Conservation (phyloP, 2,888 invertebrate genomes). For the Apamea monoglypha region DNA sequence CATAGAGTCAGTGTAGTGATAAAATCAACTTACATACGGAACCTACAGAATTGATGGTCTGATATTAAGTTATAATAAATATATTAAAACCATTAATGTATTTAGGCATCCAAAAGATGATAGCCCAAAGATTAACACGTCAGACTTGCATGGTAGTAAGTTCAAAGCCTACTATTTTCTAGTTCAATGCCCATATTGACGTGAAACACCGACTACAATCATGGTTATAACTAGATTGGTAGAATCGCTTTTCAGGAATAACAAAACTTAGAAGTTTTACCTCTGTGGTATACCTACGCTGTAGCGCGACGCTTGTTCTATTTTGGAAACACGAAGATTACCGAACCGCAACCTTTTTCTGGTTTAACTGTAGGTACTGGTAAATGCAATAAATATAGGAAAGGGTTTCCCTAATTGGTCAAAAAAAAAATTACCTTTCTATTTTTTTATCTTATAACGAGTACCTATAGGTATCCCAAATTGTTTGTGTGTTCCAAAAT, state of each 20-base stretch:
- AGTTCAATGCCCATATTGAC: neutral
- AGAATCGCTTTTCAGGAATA: too few relatives aligned
- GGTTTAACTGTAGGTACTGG: neutral
- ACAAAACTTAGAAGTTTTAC: too few relatives aligned
- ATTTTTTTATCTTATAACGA: neutral
- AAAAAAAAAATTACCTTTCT: too few relatives aligned
- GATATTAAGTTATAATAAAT: too few relatives aligned
- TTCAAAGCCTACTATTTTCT: neutral
- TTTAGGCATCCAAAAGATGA: neutral
- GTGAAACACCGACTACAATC: neutral
- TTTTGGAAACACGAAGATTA: neutral
- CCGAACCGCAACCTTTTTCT: neutral
- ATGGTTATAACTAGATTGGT: neutral
- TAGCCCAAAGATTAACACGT: neutral
- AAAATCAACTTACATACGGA: neutral
- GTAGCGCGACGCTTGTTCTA: neutral
- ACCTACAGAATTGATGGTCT: neutral
- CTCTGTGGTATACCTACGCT: too few relatives aligned
- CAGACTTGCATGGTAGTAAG: neutral
- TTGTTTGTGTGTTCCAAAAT: neutral
- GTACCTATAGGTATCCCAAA: neutral
- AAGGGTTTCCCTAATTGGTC: too few relatives aligned
- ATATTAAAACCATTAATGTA: neutral
- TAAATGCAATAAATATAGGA: neutral
- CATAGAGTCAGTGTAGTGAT: too few relatives aligned